Evolutionary conservation across 2,888 invertebrate genomes (phyloP), one percentile per base, ranked within the genome.

Genomic region (Amblyteles armatorius): DNA sequence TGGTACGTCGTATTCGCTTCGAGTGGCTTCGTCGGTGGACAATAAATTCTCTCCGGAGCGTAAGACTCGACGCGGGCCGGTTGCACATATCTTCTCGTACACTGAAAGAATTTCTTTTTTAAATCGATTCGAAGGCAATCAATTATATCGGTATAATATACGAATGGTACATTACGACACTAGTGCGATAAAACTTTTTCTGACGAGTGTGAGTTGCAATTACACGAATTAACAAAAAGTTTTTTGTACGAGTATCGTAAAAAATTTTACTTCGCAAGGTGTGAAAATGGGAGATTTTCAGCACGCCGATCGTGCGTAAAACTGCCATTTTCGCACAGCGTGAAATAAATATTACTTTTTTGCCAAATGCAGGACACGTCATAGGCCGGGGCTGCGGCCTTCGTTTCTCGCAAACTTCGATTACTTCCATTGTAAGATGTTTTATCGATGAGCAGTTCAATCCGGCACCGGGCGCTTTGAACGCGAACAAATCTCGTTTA

Each of bases 1-100:
- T 91, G 89, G 67, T 93, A 93, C 0, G 93, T 93, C 13, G 93
- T 93, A 5, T 78, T 88, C 2, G 88, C 82, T 3, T 93, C 92
- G 6, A 93, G 83, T 1, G 90, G 82, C 33, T 88, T 90, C 57
- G 88, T 83, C 3, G 93, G 91, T n/a, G 89, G 89, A 71, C 88
- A 88, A 60, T 92, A 93, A 33, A 67, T 74, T 73, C 74, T 87
- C 44, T 89, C 82, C 0, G 93, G 93, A 1, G 91, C 91, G 67
- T 90, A 93, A 7, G 93, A 91, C 67, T 90, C 87, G 2, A 85
- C 89, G 60, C 91, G 88, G 1, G 91, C 87, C n/a, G 93, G 93
- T 87, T 93, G 93, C 3, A 93, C 89, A 73, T 93, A 93, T 85
- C 85, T 92, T 76, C 78, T 90, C 11, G 82, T 78, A 71, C 89